Conservation (phyloP, 2,888 invertebrate genomes). For the Pelosia muscerda region DNA sequence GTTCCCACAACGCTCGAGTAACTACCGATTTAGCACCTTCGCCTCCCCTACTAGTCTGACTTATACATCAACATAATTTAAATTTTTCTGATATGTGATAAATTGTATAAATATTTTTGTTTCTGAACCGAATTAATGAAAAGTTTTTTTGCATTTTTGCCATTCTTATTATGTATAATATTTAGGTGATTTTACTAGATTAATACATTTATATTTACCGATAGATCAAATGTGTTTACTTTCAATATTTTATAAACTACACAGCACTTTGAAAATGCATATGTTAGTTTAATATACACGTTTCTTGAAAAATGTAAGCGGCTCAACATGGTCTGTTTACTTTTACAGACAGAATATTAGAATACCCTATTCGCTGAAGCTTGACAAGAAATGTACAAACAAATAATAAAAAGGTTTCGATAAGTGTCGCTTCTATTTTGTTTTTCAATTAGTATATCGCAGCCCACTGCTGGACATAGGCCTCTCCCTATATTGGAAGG, state of each 20-base stretch:
- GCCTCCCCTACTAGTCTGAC: too few relatives aligned
- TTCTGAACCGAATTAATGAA: neutral
- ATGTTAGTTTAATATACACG: constrained; percentile 8
- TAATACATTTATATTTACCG: neutral
- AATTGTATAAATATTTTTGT: neutral
- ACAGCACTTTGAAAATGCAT: neutral
- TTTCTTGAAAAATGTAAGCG: constrained; percentile 4
- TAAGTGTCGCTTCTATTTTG: neutral
- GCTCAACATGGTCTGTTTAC: neutral
- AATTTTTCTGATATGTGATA: neutral
- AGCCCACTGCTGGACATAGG: too few relatives aligned
- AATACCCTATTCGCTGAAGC: neutral
- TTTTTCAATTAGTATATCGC: too few relatives aligned
- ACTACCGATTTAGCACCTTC: too few relatives aligned
- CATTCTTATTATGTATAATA: neutral
- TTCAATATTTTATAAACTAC: neutral
- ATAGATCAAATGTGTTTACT: neutral
- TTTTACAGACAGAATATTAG: constrained; percentile 36
- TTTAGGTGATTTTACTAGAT: too few relatives aligned
- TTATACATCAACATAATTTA: neutral
- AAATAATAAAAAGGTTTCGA: neutral
- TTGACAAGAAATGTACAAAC: neutral
- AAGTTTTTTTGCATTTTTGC: neutral
- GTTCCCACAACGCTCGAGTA: too few relatives aligned
- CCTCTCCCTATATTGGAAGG: too few relatives aligned